These are phyloP conservation scores for Aphaenogaster ashmeadi DNA, from an alignment of 1,140 invertebrate species.

Conservation along the genomic window DNA sequence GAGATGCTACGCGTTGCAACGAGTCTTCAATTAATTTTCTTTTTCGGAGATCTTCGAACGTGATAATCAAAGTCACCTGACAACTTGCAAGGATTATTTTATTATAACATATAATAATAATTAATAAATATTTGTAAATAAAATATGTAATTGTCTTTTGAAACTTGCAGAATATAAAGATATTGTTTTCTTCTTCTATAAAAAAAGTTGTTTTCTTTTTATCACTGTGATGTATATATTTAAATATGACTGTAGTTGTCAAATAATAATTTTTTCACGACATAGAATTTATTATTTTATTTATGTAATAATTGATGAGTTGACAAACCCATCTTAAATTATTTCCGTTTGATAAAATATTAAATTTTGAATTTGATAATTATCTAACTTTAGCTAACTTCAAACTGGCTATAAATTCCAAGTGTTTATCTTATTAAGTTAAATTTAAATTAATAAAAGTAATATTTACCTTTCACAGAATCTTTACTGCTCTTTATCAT, in stretches of 20 bases:
- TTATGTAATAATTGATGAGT: background rate
- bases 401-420: background rate
- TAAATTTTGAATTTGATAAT: background rate
- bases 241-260: background rate
- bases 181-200: background rate
- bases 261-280: background rate
- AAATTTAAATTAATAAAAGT: conserved; percentile 11
- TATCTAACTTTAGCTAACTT: no score
- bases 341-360: background rate
- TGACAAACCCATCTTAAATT: background rate
- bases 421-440: background rate
- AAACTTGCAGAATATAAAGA: background rate
- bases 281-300: background rate
- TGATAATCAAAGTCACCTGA: background rate
- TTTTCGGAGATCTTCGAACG: background rate
- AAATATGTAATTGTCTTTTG: background rate
- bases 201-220: conserved; percentile 9
- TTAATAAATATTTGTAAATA: conserved; percentile 8
- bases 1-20: background rate
- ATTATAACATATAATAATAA: background rate
- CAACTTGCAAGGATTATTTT: background rate
- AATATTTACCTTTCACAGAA: background rate
- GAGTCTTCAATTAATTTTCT: background rate
- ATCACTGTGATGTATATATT: background rate
- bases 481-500: background rate